Conservation (phyloP, 1,140 invertebrate species). For the Lepidotrigona ventralis region DNA sequence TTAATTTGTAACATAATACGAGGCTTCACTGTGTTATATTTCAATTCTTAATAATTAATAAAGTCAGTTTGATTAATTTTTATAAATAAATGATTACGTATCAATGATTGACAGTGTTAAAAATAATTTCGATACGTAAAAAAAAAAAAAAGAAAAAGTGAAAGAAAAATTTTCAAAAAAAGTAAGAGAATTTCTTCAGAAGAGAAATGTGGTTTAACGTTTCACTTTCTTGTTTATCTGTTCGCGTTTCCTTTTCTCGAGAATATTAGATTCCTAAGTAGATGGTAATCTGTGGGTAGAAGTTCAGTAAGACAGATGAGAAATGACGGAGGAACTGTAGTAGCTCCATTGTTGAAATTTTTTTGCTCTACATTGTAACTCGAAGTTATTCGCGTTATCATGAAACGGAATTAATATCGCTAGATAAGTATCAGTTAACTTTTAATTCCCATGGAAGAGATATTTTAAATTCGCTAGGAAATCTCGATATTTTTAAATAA, state of each 20-base stretch:
- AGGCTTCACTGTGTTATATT: no score
- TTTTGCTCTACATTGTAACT: slow-evolving; percentile 9
- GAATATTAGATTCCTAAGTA: neutral
- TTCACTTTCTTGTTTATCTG: no score
- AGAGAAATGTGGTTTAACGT: neutral
- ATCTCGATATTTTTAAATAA: no score
- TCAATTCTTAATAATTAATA: no score
- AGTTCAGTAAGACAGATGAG: slow-evolving; percentile 26
- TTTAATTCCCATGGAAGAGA: neutral
- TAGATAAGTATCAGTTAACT: neutral
- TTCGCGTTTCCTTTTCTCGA: neutral
- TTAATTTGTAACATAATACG: no score
- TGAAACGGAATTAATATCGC: slow-evolving; percentile 13
- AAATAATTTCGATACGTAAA: neutral
- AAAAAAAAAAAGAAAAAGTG: no score
- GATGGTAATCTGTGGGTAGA: slow-evolving; percentile 23
- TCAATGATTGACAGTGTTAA: neutral
- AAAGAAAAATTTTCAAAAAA: no score
- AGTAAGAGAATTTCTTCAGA: neutral
- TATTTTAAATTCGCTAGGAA: neutral
- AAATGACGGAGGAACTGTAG: slow-evolving; percentile 10
- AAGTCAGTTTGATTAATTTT: no score
- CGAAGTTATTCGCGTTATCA: slow-evolving; percentile 10
- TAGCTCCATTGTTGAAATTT: slow-evolving; percentile 34
- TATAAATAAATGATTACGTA: no score